Percentiles rank a stretch among this genome's conserved stretches.
Evolutionary conservation across 1,140 invertebrate species (phyloP).

Genomic region (Araneus ventricosus): DNA sequence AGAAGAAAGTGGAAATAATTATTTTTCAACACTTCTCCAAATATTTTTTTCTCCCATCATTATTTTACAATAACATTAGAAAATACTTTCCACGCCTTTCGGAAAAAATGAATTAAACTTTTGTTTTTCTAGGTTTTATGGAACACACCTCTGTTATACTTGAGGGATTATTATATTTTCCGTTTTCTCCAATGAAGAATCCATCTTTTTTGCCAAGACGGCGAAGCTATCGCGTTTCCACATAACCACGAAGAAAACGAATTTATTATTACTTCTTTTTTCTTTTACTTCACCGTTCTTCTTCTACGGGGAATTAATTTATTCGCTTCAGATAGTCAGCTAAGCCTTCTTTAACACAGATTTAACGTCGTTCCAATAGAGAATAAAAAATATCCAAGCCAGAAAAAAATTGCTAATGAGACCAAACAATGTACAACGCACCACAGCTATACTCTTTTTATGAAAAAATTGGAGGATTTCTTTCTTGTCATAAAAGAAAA

Average conservation of each 20-base stretch:
- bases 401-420: constrained; percentile 30
- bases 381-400: background rate
- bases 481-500: background rate
- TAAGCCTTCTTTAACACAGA: constrained; percentile 30
- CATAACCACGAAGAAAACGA: background rate
- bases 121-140: background rate
- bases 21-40: too few species aligned
- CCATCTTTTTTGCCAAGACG: background rate
- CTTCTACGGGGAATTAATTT: constrained; percentile 26
- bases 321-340: constrained; percentile 16
- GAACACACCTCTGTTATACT: background rate
- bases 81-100: too few species aligned
- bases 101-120: background rate
- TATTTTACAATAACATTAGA: too few species aligned
- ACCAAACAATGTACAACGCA: constrained; percentile 1
- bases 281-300: background rate
- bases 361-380: background rate
- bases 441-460: background rate
- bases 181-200: background rate
- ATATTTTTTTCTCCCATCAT: too few species aligned
- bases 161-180: background rate
- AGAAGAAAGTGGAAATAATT: too few species aligned
- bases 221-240: background rate
- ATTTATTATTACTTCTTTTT: background rate
- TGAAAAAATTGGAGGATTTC: background rate